These are phyloP conservation scores for Tachina lurida DNA, from an alignment of 2,888 invertebrate genomes.

Conservation along the genomic window DNA sequence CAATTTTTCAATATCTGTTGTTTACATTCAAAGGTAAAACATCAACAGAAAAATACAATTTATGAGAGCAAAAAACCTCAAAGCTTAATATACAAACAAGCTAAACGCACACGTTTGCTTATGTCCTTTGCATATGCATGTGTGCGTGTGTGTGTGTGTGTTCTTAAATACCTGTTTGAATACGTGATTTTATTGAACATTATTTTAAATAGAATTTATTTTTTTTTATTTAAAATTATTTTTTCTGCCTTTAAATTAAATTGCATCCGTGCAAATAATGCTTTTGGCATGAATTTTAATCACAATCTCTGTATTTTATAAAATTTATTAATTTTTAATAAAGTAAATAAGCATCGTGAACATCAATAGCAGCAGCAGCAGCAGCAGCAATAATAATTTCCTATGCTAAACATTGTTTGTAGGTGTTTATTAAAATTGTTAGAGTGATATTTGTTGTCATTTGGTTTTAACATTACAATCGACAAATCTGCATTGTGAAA, in stretches of 20 bases:
- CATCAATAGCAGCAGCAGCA: conserved; percentile 35
- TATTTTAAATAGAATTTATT: conserved; percentile 39
- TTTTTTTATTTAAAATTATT: conserved; percentile 18
- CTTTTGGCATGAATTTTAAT: conserved; percentile 73
- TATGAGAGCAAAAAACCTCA: conserved; percentile 44
- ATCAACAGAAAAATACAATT: conserved; percentile 42
- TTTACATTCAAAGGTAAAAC: conserved; percentile 66
- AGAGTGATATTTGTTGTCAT: conserved; percentile 46
- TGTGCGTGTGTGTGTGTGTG: not conserved
- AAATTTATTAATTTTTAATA: conserved; percentile 74
- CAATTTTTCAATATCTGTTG: conserved; percentile 69
- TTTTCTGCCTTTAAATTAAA: conserved; percentile 68
- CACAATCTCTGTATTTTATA: conserved; percentile 72
- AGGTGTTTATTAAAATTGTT: conserved; percentile 40
- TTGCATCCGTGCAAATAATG: conserved; percentile 74
- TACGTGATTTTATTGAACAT: conserved; percentile 62
- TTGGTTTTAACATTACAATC: conserved; percentile 42
- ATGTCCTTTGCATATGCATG: not conserved
- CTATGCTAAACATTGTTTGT: conserved; percentile 17
- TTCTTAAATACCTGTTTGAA: conserved; percentile 58
- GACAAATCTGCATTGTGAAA: conserved; percentile 34
- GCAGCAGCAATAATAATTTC: not conserved
- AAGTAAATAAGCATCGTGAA: conserved; percentile 68
- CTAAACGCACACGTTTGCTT: not conserved
- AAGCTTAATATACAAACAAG: conserved; percentile 60